A percentile compares a stretch with the other conserved stretches of the same genome.
These are phyloP conservation scores for Carassius auratus DNA, from an alignment of 2,113 vertebrate species.

Conservation along the genomic window DNA sequence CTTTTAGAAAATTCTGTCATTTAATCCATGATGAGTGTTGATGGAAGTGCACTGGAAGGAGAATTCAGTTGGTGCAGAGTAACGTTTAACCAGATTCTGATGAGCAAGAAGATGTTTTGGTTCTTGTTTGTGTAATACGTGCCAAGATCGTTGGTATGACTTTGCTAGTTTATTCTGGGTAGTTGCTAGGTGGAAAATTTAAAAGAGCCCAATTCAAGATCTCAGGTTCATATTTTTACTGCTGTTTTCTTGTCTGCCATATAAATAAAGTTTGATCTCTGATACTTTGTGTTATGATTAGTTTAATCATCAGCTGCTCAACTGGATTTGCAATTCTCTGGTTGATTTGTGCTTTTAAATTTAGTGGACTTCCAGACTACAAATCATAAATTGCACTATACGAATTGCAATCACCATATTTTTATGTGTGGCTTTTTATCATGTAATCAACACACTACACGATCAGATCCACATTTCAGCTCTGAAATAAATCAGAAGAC, in stretches of 20 bases:
- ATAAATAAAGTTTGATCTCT: background rate
- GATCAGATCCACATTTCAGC: background rate
- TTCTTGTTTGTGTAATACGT: background rate
- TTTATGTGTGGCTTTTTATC: background rate
- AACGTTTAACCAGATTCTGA: background rate
- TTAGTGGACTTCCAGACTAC: background rate
- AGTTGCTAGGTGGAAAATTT: background rate
- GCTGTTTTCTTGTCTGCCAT: background rate
- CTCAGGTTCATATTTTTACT: background rate
- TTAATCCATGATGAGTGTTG: background rate
- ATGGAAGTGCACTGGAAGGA: background rate
- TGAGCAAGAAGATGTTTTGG: background rate
- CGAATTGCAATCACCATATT: background rate
- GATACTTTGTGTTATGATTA: background rate
- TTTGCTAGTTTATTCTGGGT: too few species aligned
- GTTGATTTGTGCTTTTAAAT: background rate
- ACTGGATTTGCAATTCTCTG: background rate
- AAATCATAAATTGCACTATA: too few species aligned
- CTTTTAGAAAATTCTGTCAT: background rate
- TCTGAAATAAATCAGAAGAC: slow-evolving; percentile 2
- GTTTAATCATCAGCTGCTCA: background rate
- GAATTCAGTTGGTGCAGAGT: background rate
- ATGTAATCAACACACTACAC: background rate
- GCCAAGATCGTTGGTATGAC: too few species aligned
- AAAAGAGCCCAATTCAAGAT: background rate